A percentile compares a stretch with the other conserved stretches of the same genome.
phyloP scores from a whole-genome alignment of 2,797 vertebrate genomes.

The Liasis olivaceus region DNA sequence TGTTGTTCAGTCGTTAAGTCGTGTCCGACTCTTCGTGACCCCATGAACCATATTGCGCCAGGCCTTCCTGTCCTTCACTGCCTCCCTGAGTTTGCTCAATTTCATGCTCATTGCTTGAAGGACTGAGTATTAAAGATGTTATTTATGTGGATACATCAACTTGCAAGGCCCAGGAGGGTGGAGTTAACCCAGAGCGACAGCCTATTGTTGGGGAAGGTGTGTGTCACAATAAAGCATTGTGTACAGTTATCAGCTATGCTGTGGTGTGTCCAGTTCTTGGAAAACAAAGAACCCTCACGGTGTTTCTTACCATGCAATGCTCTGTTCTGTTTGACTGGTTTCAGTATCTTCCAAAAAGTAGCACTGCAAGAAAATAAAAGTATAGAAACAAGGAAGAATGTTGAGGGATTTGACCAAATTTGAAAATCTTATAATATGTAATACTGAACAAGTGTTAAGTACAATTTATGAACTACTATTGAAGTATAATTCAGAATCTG shows the following conservation, averaged over 20 bases:
- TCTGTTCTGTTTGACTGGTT: background rate
- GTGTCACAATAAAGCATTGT: background rate
- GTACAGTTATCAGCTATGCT: background rate
- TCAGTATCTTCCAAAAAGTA: background rate
- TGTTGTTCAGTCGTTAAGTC: no score
- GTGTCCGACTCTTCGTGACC: no score
- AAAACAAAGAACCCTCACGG: background rate
- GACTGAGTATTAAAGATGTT: background rate
- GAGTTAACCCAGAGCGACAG: background rate
- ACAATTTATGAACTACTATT: background rate
- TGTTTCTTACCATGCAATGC: background rate
- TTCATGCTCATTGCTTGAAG: background rate
- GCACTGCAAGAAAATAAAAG: background rate
- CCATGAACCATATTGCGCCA: no score
- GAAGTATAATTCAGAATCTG: background rate
- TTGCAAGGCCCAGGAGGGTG: background rate
- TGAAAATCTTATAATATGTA: background rate
- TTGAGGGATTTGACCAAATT: background rate
- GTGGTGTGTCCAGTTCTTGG: background rate
- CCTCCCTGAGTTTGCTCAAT: no score
- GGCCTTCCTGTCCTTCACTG: no score
- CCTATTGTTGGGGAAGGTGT: background rate
- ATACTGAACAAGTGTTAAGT: background rate
- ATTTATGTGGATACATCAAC: background rate
- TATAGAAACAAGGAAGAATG: background rate